These are phyloP conservation scores for Neomorphus geoffroyi DNA, from an alignment of 2,797 vertebrate genomes.

Conservation along the genomic window DNA sequence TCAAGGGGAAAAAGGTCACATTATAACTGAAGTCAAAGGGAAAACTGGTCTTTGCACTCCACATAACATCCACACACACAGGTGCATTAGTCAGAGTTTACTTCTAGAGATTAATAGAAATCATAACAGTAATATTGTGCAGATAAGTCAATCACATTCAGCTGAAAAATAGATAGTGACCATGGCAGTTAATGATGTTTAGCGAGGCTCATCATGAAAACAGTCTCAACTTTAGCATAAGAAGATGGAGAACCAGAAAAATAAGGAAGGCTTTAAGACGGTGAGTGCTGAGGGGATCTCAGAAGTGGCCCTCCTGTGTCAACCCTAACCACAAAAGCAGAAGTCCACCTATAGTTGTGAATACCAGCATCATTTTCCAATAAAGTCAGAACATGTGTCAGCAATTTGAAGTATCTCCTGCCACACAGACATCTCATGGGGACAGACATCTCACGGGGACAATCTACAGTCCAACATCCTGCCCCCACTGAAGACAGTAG, in stretches of 20 bases:
- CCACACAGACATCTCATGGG: not conserved
- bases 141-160: slow-evolving; percentile 40
- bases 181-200: slow-evolving; percentile 68
- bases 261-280: not conserved
- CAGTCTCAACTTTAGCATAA: slow-evolving; percentile 5
- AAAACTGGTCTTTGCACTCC: not conserved
- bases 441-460: not conserved
- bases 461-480: not conserved
- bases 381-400: not conserved
- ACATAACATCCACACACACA: not conserved
- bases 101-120: not conserved
- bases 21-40: not conserved
- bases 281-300: not conserved
- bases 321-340: not conserved
- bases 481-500: not conserved
- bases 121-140: not conserved
- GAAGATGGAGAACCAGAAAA: not conserved
- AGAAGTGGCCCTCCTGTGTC: not conserved
- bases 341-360: not conserved
- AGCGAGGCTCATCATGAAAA: slow-evolving; percentile 44
- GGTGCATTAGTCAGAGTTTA: slow-evolving; percentile 20
- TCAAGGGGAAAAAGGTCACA: not conserved
- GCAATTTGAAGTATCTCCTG: not conserved
- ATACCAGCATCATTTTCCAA: not conserved
- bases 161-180: slow-evolving; percentile 56